A percentile compares a stretch with the other conserved stretches of the same genome.
Conservation (phyloP, 2,888 invertebrate species). For the Campoplex nolae region DNA sequence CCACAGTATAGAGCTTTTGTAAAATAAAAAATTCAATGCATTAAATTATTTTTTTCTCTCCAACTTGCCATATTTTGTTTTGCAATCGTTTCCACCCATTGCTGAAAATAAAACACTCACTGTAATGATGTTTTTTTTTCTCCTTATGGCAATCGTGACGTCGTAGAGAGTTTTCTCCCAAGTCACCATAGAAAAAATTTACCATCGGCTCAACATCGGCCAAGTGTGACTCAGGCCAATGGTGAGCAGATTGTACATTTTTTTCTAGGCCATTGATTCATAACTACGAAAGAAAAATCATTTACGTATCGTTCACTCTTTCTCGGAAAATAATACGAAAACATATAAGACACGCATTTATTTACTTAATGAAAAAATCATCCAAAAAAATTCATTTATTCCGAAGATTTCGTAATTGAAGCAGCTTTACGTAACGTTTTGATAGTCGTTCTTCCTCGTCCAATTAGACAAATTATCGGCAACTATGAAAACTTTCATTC, state of each 20-base stretch:
- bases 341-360: not conserved
- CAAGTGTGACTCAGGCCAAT: too few relatives aligned
- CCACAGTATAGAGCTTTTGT: not conserved
- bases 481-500: not conserved
- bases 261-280: not conserved
- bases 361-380: not conserved
- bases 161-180: not conserved
- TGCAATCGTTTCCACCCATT: not conserved
- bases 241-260: too few relatives aligned
- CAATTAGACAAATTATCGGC: too few relatives aligned
- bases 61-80: not conserved
- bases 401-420: too few relatives aligned
- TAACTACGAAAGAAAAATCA: not conserved
- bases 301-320: not conserved
- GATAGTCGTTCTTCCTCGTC: too few relatives aligned
- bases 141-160: not conserved
- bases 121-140: too few relatives aligned
- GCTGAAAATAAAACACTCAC: not conserved
- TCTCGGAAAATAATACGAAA: not conserved
- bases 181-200: too few relatives aligned
- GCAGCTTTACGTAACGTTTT: too few relatives aligned
- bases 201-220: too few relatives aligned
- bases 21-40: not conserved
- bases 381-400: not conserved
- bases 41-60: not conserved